A percentile compares a stretch with the other conserved stretches of the same genome.
phyloP scores from a whole-genome alignment of 2,113 vertebrate genomes.

The Seriola aureovittata region DNA sequence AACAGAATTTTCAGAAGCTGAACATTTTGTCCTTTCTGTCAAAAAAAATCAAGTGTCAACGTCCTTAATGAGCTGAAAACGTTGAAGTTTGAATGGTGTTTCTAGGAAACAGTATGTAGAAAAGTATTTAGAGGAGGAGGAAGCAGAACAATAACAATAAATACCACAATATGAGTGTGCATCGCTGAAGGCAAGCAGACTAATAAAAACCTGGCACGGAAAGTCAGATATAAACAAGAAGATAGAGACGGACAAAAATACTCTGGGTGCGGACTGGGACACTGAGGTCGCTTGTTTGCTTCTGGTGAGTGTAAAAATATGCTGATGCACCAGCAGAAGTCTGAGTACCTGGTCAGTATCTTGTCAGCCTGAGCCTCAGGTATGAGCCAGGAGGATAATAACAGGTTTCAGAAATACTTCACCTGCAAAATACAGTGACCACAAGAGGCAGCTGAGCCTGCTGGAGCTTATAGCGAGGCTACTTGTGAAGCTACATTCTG shows the following conservation, averaged over 20 bases:
- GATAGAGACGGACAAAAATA: slow-evolving; percentile 18
- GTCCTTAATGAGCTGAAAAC: background rate
- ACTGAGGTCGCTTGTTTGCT: slow-evolving; percentile 60
- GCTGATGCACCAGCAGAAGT: slow-evolving; percentile 6
- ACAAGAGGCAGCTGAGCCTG: background rate
- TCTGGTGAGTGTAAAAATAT: slow-evolving; percentile 23
- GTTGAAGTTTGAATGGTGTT: background rate
- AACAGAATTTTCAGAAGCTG: background rate
- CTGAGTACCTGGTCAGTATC: slow-evolving; percentile 49
- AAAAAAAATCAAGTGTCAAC: background rate
- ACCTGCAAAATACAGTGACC: slow-evolving; percentile 9
- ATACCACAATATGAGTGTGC: background rate
- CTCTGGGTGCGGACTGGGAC: slow-evolving; percentile 10
- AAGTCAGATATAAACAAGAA: background rate
- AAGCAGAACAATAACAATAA: background rate
- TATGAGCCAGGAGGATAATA: slow-evolving; percentile 44
- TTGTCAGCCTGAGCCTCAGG: slow-evolving; percentile 31
- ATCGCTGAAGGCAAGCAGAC: background rate
- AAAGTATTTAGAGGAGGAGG: background rate
- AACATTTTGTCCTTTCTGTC: background rate
- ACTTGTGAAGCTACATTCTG: slow-evolving; percentile 19
- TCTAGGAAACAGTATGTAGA: background rate
- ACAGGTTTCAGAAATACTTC: slow-evolving; percentile 31
- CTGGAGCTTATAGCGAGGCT: background rate
- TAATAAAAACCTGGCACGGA: background rate